These are phyloP conservation scores for Carapus acus DNA, from an alignment of 2,797 vertebrate genomes.

Conservation along the genomic window DNA sequence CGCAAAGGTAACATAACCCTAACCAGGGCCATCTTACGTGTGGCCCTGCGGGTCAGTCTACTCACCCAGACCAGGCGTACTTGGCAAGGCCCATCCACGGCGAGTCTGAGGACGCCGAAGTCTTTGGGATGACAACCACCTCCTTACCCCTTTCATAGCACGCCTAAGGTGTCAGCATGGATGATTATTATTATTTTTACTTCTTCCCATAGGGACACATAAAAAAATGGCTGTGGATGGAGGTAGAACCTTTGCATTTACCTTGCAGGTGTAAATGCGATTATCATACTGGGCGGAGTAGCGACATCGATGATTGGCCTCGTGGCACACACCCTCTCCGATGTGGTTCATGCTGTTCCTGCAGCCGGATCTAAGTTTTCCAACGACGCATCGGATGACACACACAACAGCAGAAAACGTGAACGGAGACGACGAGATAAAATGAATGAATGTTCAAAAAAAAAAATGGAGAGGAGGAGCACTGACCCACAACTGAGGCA, in stretches of 20 bases:
- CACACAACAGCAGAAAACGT: too few relatives aligned
- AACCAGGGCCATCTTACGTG: constrained; percentile 3
- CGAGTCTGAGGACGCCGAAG: constrained; percentile 96
- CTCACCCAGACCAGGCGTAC: constrained; percentile 99
- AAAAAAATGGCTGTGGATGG: too few relatives aligned
- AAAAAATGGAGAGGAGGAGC: not conserved
- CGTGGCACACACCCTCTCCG: constrained; percentile 84
- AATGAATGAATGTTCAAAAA: too few relatives aligned
- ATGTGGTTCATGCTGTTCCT: constrained; percentile 98
- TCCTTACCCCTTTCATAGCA: constrained; percentile 98
- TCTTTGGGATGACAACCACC: constrained; percentile 95
- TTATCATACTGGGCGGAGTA: constrained; percentile 95
- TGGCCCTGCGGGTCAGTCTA: constrained; percentile 27
- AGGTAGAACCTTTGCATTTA: constrained; percentile 57
- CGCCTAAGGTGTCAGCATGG: constrained; percentile 67
- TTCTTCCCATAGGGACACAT: too few relatives aligned
- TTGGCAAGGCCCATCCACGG: constrained; percentile 98
- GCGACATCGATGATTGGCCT: constrained; percentile 88
- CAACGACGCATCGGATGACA: not conserved
- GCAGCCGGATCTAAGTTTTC: constrained; percentile 80
- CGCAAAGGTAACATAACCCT: constrained; percentile 29
- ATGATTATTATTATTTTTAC: constrained; percentile 1
- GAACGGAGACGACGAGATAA: not conserved
- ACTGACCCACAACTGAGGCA: constrained; percentile 98
- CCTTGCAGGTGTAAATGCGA: constrained; percentile 96